Evolutionary conservation across 2,888 invertebrate genomes (phyloP), one percentile per base, ranked within the genome.

Genomic region (Drosophila anomelani): DNA sequence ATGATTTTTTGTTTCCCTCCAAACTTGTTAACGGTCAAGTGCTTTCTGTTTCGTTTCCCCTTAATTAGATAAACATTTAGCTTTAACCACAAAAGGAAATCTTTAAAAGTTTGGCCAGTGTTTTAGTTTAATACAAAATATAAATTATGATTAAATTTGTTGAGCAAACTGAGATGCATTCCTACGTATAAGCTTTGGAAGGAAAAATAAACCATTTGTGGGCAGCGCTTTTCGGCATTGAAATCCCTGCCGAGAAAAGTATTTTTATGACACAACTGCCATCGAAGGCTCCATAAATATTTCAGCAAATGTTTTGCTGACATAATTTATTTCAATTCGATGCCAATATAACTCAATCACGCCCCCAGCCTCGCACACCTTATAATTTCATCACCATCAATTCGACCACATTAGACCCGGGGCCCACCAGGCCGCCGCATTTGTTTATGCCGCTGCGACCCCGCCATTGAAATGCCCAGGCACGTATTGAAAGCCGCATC

Each of bases 311-410:
- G 51, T 66, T 66, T 66, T 66, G 67, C 64, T 51, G 51, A 64
- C 67, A 67, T 67, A 66, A 66, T 67, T 66, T 67, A 66, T 66
- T 66, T 66, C 68, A 51, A 51, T 67, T 66, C 43, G 51, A 36
- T 43, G 43, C 67, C 43, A 44, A 66, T 36, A 67, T 51, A 71
- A 56, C 69, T 72, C 60, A 69, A 69, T 69, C 69, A 72, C 51
- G 49, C 69, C 60, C 49, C 12, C 69, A 54, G 63, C 81, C 36
- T n/a, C 41, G 9, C 32, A 51, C 63, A 81, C 58, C 76, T 78
- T 66, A 69, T 76, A 79, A 87, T 74, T 74, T 67, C 71, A 67
- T 63, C 88, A 82, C 61, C 68, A 73, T 75, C 72, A 75, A 58
- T 75, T 57, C 46, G 67, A 57, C 53, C 57, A 62, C 75, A 57